These are phyloP conservation scores for Gymnoscelis rufifasciata DNA, from an alignment of 2,888 invertebrate genomes.

Conservation along the genomic window DNA sequence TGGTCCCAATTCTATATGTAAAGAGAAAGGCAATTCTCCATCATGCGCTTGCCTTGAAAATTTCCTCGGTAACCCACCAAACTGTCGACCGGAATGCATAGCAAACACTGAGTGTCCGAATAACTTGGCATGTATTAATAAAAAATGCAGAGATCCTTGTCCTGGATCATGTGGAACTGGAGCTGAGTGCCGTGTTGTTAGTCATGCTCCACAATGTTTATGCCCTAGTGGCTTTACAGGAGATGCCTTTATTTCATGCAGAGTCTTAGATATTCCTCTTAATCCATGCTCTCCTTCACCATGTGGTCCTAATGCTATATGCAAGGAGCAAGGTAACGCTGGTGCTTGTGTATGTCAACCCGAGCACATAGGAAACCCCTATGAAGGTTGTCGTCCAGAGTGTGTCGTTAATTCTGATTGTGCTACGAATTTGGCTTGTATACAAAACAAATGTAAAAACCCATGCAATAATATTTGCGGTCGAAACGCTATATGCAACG, in stretches of 20 bases:
- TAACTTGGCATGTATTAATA: conserved; percentile 84
- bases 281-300: conserved; percentile 84
- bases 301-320: conserved; percentile 86
- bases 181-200: conserved; percentile 85
- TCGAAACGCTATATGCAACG: conserved; percentile 84
- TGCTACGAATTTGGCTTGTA: conserved; percentile 83
- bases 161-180: conserved; percentile 84
- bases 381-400: conserved; percentile 87
- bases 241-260: conserved; percentile 81
- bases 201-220: conserved; percentile 86
- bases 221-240: conserved; percentile 82
- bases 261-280: conserved; percentile 63
- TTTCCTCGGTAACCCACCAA: conserved; percentile 84
- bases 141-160: conserved; percentile 87
- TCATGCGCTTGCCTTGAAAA: conserved; percentile 86
- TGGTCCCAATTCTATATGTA: conserved; percentile 84
- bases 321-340: conserved; percentile 82
- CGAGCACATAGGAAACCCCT: conserved; percentile 86
- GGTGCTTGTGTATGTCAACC: conserved; percentile 84
- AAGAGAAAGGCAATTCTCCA: conserved; percentile 79
- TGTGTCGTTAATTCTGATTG: conserved; percentile 87
- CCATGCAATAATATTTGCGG: conserved; percentile 88
- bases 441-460: conserved; percentile 85
- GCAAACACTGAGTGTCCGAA: conserved; percentile 85
- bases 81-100: conserved; percentile 86